Conservation (phyloP, 2,113 vertebrate genomes). For the Pseudolaguvia tuberculata region DNA sequence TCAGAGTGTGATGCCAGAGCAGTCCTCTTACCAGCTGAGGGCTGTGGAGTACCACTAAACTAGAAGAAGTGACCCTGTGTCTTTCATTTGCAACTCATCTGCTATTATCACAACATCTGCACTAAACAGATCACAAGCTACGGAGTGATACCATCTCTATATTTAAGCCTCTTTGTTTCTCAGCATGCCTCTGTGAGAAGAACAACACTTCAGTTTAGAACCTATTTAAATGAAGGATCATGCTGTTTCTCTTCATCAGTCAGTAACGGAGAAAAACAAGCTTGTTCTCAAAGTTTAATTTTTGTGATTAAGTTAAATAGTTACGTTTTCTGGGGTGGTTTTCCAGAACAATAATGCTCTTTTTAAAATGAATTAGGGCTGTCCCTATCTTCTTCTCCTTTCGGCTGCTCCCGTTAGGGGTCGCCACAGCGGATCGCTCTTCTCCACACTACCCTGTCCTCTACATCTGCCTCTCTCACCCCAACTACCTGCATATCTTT, state of each 20-base stretch:
- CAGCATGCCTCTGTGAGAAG: constrained; percentile 39
- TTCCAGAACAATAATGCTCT: constrained; percentile 48
- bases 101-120: constrained; percentile 24
- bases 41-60: constrained; percentile 6
- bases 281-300: constrained; percentile 3
- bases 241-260: constrained; percentile 44
- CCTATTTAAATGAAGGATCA: constrained; percentile 43
- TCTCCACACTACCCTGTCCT: too few relatives aligned
- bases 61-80: constrained; percentile 1
- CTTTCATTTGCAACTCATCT: constrained; percentile 8
- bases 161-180: constrained; percentile 41
- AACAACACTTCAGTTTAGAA: constrained; percentile 24
- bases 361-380: constrained; percentile 30
- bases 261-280: constrained; percentile 11
- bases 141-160: constrained; percentile 51
- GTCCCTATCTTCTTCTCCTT: too few relatives aligned
- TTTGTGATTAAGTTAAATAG: too few relatives aligned
- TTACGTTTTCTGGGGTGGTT: constrained; percentile 23
- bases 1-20: background rate
- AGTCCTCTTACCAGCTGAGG: constrained; percentile 5
- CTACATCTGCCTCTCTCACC: too few relatives aligned
- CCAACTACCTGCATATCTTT: too few relatives aligned
- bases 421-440: too few relatives aligned
- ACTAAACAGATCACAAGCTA: constrained; percentile 25
- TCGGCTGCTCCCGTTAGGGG: too few relatives aligned